A percentile compares a stretch with the other conserved stretches of the same genome.
Evolutionary conservation across 2,113 vertebrate genomes (phyloP).

Genomic region (Hypanus sabinus): DNA sequence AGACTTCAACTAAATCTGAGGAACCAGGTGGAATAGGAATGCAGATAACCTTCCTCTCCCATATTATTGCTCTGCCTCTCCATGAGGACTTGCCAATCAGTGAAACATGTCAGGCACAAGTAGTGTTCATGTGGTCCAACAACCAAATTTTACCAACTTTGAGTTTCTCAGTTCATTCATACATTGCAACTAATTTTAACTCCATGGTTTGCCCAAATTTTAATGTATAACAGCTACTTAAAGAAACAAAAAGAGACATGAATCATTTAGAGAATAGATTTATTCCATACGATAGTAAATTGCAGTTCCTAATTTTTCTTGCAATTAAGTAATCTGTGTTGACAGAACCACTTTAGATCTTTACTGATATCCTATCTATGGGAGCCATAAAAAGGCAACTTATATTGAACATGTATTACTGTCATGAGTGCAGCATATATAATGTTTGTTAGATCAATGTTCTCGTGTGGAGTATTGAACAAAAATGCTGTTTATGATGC

Average conservation of each 20-base stretch:
- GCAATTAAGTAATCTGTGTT: not conserved
- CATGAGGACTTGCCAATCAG: not conserved
- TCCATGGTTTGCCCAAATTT: not conserved
- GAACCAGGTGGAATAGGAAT: not conserved
- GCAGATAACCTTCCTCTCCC: not conserved
- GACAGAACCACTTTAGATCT: not conserved
- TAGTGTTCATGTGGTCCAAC: not conserved
- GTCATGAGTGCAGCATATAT: not conserved
- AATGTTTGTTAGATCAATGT: not conserved
- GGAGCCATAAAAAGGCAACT: not conserved
- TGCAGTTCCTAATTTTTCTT: not conserved
- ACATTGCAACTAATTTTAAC: not conserved
- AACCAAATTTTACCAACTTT: not conserved
- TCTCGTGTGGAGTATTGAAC: not conserved
- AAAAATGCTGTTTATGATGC: not conserved
- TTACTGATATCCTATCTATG: not conserved
- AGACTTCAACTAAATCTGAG: too few species aligned
- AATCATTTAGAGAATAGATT: not conserved
- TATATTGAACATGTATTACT: not conserved
- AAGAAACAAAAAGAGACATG: not conserved
- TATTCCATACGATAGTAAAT: not conserved
- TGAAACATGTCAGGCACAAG: not conserved
- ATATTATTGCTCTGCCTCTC: not conserved
- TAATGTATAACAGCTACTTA: not conserved
- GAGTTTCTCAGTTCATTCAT: not conserved